Evolutionary conservation across 2,888 invertebrate species (phyloP).

Genomic region (Xylophagus ater): DNA sequence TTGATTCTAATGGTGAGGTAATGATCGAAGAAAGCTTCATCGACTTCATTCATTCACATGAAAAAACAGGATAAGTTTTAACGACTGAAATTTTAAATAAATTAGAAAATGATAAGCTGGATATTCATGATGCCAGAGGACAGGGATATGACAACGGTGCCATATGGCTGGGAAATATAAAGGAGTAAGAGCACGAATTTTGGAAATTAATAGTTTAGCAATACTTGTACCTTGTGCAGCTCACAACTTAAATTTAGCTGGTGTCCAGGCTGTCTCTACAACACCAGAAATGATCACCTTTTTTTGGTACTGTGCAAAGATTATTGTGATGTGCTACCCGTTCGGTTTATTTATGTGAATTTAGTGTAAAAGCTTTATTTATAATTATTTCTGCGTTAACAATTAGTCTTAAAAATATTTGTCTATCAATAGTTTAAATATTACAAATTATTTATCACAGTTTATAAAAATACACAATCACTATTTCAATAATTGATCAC

Average conservation of each 20-base stretch:
- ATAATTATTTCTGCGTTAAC: too few relatives aligned
- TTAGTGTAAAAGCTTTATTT: too few relatives aligned
- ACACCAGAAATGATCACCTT: not conserved
- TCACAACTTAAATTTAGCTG: constrained; percentile 1
- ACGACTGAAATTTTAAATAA: not conserved
- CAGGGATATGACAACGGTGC: constrained; percentile 2
- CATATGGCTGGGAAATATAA: not conserved
- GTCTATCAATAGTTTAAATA: too few relatives aligned
- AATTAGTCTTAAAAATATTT: too few relatives aligned
- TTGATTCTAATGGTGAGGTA: not conserved
- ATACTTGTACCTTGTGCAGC: constrained; percentile 1
- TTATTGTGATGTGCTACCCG: too few relatives aligned
- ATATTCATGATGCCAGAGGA: not conserved
- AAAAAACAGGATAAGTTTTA: not conserved
- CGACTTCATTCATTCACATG: not conserved
- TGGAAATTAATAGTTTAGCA: constrained; percentile 1
- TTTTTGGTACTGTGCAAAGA: constrained; percentile 4
- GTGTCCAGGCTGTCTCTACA: not conserved
- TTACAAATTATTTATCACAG: too few relatives aligned
- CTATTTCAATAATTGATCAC: too few relatives aligned
- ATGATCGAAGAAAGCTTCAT: not conserved
- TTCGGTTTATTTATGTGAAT: too few relatives aligned
- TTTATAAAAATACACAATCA: too few relatives aligned
- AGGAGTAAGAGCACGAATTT: not conserved
- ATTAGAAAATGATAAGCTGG: not conserved